Conservation (phyloP, 2,113 vertebrate genomes). For the Corythoichthys haematopterus region DNA sequence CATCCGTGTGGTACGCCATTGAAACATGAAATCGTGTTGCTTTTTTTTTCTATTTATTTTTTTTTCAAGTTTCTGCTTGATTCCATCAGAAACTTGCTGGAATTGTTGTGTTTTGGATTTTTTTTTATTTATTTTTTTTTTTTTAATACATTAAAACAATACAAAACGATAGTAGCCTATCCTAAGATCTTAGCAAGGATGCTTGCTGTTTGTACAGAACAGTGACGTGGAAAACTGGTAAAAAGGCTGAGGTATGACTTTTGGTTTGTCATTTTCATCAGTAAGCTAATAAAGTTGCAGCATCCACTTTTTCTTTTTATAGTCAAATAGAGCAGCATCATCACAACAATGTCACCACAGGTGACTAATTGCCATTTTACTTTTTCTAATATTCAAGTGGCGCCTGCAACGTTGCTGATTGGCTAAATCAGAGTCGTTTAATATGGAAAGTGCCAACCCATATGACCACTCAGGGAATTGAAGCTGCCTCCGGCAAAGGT, state of each 20-base stretch:
- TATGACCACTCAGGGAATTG: slow-evolving; percentile 13
- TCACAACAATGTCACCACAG: neutral
- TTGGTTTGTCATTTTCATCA: neutral
- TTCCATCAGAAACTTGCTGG: too few species aligned
- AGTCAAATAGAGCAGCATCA: slow-evolving; percentile 2
- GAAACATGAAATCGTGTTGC: too few species aligned
- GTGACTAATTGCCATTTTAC: neutral
- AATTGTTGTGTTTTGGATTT: too few species aligned
- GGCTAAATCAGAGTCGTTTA: slow-evolving; percentile 3
- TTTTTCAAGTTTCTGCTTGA: too few species aligned
- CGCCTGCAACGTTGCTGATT: slow-evolving; percentile 26
- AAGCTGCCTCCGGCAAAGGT: slow-evolving; percentile 4
- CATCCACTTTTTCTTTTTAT: slow-evolving; percentile 4
- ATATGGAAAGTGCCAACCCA: slow-evolving; percentile 17
- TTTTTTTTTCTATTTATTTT: too few species aligned
- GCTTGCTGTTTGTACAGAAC: neutral
- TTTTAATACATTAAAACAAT: too few species aligned
- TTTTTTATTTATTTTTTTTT: too few species aligned
- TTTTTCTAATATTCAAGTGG: slow-evolving; percentile 20
- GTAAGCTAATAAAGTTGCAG: neutral
- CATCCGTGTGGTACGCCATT: too few species aligned
- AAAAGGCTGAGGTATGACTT: neutral
- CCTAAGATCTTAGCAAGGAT: neutral
- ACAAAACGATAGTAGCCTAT: too few species aligned
- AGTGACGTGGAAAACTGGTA: neutral